phyloP scores from a whole-genome alignment of 2,113 vertebrate species.

The Syngnathus typhle region DNA sequence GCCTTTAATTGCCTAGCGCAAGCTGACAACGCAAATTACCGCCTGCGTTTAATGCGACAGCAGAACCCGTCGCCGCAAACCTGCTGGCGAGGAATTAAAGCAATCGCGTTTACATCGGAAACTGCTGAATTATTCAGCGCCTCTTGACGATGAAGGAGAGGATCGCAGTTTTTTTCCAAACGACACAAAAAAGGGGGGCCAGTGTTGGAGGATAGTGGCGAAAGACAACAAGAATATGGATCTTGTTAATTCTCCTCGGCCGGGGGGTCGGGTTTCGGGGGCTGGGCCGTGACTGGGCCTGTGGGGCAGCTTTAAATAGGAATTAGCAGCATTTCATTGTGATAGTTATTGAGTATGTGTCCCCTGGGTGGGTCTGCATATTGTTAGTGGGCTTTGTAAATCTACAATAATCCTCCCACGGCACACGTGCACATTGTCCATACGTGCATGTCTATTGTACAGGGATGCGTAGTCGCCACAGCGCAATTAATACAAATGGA shows the following conservation, averaged over 20 bases:
- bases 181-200: conserved; percentile 20
- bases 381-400: conserved; percentile 65
- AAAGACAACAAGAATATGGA: conserved; percentile 24
- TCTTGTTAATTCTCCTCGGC: conserved; percentile 6
- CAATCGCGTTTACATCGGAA: conserved; percentile 53
- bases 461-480: not conserved
- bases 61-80: conserved; percentile 42
- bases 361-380: conserved; percentile 52
- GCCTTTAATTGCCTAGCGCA: conserved; percentile 13
- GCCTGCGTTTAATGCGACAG: conserved; percentile 43
- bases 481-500: not conserved
- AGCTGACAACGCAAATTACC: conserved; percentile 44
- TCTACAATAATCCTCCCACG: conserved; percentile 63
- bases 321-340: conserved; percentile 68
- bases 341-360: conserved; percentile 61
- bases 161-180: conserved; percentile 28
- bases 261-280: conserved; percentile 7
- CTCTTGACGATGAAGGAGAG: conserved; percentile 40
- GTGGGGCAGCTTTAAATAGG: conserved; percentile 59
- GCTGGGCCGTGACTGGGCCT: conserved; percentile 45
- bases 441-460: conserved; percentile 2
- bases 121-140: conserved; percentile 58
- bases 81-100: conserved; percentile 53
- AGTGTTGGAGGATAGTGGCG: conserved; percentile 8
- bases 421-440: conserved; percentile 25